Base-by-base conservation (phyloP, 2,888 invertebrate genomes). In the Xanthostigma xanthostigma region DNA sequence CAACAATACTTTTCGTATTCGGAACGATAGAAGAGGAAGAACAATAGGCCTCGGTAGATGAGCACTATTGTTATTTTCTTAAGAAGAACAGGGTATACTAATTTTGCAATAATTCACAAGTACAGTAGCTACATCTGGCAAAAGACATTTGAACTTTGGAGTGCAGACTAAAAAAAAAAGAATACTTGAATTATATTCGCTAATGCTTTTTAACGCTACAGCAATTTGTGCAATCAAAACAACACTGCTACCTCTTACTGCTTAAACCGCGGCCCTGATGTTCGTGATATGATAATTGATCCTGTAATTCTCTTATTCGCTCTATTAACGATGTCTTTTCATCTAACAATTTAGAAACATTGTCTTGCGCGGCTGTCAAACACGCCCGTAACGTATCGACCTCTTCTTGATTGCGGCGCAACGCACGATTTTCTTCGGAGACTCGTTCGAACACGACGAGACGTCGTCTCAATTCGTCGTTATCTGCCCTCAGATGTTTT, bases 301-400 rank as follows among this genome's bases (percentile, higher is more conserved):
- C 82, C 70, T 84, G 84, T 53, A 88, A 64, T 27, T 74, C 69
- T 38, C 76, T 74, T 53, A 88, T 73, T 38, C 81, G 77, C 51
- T 87, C 83, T 53, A 87, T 63, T 44, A 89, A 67, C 44, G 76
- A 75, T 55, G 77, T 76, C 59, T 88, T 89, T 59, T 89, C 88
- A 34, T 81, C 79, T 27, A 87, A 60, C 53, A 88, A 65, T 46
- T 73, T 71, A 8, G 76, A 75, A 1, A 86, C 80, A 51, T 87
- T 81, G 56, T 85, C 84, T 62, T 87, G 86, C 1, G 87, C 84
- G 0, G 80, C 75, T 53, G 72, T 74, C 46, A 82, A 63, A 57
- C 73, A 73, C 8, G 72, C 72, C 55, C 74, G 74, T 8, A 87
- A 64, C 11, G 73, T 64, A 53, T 77, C 76, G 2, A 72, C 71